Percentiles rank a stretch among this genome's conserved stretches.
Conservation (phyloP, 1,140 invertebrate species). For the Lysiphlebus fabarum region DNA sequence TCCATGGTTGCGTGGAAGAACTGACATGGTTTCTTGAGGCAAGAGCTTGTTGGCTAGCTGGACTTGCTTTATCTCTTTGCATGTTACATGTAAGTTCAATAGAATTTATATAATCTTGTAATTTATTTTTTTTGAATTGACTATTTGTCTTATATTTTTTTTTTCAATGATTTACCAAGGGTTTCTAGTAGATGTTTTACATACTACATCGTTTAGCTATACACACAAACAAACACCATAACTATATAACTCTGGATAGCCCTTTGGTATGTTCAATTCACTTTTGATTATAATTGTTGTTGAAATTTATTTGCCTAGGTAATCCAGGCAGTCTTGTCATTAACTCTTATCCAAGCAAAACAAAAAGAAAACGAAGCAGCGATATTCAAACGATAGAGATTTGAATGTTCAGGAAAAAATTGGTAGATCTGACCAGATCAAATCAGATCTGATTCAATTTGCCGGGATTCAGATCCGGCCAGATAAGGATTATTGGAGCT, state of each 20-base stretch:
- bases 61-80: slow-evolving; percentile 69
- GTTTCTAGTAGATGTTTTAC: not conserved
- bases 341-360: slow-evolving; percentile 67
- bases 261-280: not conserved
- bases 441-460: too few species aligned
- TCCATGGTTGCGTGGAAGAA: slow-evolving; percentile 81
- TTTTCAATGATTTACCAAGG: not conserved
- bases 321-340: slow-evolving; percentile 63
- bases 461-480: too few species aligned
- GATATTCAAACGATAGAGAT: slow-evolving; percentile 42
- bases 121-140: not conserved
- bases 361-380: slow-evolving; percentile 68
- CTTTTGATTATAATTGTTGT: slow-evolving; percentile 17
- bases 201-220: slow-evolving; percentile 2
- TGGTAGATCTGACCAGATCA: too few species aligned
- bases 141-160: not conserved
- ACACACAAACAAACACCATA: too few species aligned
- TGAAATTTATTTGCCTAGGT: slow-evolving; percentile 53
- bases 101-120: not conserved
- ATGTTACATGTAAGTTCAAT: slow-evolving; percentile 66
- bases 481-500: too few species aligned
- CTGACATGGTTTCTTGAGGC: slow-evolving; percentile 80
- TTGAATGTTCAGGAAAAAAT: too few species aligned
- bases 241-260: too few species aligned
- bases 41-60: slow-evolving; percentile 79